Base-by-base conservation (phyloP, 2,113 vertebrate genomes). In the Chaenocephalus aceratus region DNA sequence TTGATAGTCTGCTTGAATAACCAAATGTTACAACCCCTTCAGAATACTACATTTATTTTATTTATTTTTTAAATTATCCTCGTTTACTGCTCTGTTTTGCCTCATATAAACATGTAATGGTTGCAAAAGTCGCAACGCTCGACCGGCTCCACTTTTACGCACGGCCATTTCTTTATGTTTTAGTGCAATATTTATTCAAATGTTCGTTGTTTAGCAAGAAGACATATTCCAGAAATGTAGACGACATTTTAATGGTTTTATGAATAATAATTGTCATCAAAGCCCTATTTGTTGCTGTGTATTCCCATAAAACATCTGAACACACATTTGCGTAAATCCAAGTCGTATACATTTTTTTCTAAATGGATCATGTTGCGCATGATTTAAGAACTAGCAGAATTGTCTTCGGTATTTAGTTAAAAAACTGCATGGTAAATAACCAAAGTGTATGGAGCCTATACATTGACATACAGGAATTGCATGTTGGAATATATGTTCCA, bases 71-170 rank as follows among this genome's bases (percentile, higher is more conserved):
- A 21, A 64, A 64, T 16, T 2, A 26, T 34, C 16, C 11, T 63
- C 8, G 9, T 67, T 26, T 30, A 14, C 44, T 74, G 51, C 10
- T 76, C n/a, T 77, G 58, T 66, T 87, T 78, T 56, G 21, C 80
- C 21, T 80, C 48, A 63, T 23, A 54, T 67, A 54, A 52, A 79
- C 59, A 75, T 79, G 76, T 83, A 79, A 70, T 70, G 11, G 57
- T 51, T 26, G 52, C 60, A 71, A 64, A 82, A 70, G 26, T 9
- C 30, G 10, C 48, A 62, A 26, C 52, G 53, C 48, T 56, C 30
- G 26, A 44, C 16, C 5, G 14, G 18, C 44, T 82, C 30, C 46
- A 45, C 64, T 89, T 92, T 90, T 84, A 92, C 90, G 82, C 91
- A 80, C 82, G 72, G 65, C 11, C 51, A 18, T 83, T 76, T 72